Percentiles rank a stretch among this genome's conserved stretches.
Evolutionary conservation across 2,113 vertebrate species (phyloP).

Genomic region (Haemorhous mexicanus): DNA sequence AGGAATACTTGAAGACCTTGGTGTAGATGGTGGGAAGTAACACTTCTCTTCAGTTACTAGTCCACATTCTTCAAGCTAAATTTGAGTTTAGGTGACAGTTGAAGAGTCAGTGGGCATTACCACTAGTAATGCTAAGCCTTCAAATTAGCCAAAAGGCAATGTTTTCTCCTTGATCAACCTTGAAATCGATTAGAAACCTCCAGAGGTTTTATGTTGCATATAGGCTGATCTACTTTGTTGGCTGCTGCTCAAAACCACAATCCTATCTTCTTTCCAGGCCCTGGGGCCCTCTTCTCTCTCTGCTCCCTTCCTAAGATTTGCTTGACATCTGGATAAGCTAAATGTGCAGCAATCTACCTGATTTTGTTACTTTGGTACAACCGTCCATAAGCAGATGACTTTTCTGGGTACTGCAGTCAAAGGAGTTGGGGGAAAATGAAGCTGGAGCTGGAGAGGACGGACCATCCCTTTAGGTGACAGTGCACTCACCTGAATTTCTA

Average conservation of each 20-base stretch:
- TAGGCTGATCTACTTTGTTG: neutral
- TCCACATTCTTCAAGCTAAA: neutral
- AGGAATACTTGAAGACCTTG: neutral
- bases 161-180: neutral
- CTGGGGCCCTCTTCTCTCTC: neutral
- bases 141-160: neutral
- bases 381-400: neutral
- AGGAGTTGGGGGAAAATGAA: neutral
- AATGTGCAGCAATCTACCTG: neutral
- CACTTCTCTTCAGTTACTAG: neutral
- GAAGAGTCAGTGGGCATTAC: neutral
- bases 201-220: neutral
- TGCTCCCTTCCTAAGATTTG: neutral
- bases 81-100: neutral
- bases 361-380: neutral
- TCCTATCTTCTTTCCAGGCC: neutral
- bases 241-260: neutral
- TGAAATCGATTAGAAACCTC: neutral
- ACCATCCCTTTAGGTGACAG: neutral
- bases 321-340: neutral
- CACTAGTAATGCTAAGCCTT: neutral
- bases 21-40: neutral
- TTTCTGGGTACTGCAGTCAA: neutral
- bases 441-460: neutral
- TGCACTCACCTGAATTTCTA: neutral